Percentiles rank a stretch among this genome's conserved stretches.
Evolutionary conservation across 1,140 invertebrate species (phyloP).

Genomic region (Eumaeus atala): DNA sequence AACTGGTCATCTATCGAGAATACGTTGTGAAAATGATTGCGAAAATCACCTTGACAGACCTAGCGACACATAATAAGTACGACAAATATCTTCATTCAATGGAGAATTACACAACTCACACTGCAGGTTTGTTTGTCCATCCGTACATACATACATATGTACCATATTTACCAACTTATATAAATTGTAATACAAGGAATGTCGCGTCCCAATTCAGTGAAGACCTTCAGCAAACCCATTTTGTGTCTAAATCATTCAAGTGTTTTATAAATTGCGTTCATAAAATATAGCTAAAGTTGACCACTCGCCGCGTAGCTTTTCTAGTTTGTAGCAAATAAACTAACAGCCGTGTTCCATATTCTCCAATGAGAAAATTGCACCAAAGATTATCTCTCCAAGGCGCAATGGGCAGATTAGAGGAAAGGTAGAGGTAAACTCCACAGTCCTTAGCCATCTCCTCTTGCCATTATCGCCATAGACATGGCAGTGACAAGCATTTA

Average conservation of each 20-base stretch:
- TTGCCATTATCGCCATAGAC: too few species aligned
- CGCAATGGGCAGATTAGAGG: too few species aligned
- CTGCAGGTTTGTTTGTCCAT: conserved; percentile 29
- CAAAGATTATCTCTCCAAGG: too few species aligned
- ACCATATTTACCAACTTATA: conserved; percentile 1
- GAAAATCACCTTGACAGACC: conserved; percentile 58
- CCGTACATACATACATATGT: conserved; percentile 5
- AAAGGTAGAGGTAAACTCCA: too few species aligned
- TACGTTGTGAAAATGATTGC: conserved; percentile 30
- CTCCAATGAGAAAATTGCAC: too few species aligned
- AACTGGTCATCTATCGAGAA: not conserved
- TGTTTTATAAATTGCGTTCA: too few species aligned
- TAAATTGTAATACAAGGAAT: conserved; percentile 10
- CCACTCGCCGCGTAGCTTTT: too few species aligned
- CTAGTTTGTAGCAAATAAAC: too few species aligned
- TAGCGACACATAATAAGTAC: conserved; percentile 49
- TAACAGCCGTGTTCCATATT: too few species aligned
- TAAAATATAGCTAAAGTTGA: too few species aligned
- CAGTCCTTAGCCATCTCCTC: too few species aligned
- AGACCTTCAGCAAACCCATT: conserved; percentile 1
- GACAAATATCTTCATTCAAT: conserved; percentile 59
- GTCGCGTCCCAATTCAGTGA: conserved; percentile 1
- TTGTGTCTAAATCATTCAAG: not conserved
- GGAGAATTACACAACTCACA: conserved; percentile 50
- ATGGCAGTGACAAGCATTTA: too few species aligned